Percentiles rank a stretch among this genome's conserved stretches.
Conservation (phyloP, 2,888 invertebrate genomes). For the Ichneumoninae sp. region DNA sequence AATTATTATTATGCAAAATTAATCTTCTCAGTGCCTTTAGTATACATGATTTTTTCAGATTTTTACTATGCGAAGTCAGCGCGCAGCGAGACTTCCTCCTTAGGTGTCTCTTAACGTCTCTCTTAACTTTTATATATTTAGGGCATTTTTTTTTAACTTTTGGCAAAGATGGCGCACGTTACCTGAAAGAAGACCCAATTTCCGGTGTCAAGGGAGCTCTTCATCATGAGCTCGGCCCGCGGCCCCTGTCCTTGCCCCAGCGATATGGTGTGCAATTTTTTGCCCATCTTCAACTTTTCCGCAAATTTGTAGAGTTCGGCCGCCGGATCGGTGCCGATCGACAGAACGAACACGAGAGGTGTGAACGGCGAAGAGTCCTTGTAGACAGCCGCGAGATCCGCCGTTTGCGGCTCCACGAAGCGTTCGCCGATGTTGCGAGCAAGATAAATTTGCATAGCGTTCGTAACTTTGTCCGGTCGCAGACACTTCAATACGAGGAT, state of each 20-base stretch:
- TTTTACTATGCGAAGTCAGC: too few relatives aligned
- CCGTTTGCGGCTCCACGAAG: conserved; percentile 94
- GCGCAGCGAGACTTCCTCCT: too few relatives aligned
- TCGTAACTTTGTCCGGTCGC: conserved; percentile 93
- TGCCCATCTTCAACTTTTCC: conserved; percentile 90
- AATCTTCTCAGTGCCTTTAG: too few relatives aligned
- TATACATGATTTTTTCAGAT: too few relatives aligned
- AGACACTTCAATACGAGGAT: conserved; percentile 92
- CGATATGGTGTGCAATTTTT: conserved; percentile 92
- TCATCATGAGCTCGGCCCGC: conserved; percentile 91
- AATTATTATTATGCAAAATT: too few relatives aligned
- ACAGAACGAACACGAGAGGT: conserved; percentile 95
- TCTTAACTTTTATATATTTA: too few relatives aligned
- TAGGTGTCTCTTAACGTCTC: too few relatives aligned
- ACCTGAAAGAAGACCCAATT: conserved; percentile 96
- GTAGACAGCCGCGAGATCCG: conserved; percentile 92
- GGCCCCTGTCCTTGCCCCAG: conserved; percentile 96
- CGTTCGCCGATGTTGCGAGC: conserved; percentile 89
- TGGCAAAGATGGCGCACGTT: conserved; percentile 36
- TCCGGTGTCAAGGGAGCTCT: conserved; percentile 90
- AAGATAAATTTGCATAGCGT: conserved; percentile 92
- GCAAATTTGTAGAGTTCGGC: conserved; percentile 93
- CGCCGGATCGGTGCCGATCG: conserved; percentile 96
- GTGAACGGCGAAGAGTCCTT: conserved; percentile 91
- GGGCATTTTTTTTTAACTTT: not conserved